Percentiles rank a stretch among this genome's conserved stretches.
phyloP scores from a whole-genome alignment of 2,797 vertebrate genomes.

The Clarias platycephalus region DNA sequence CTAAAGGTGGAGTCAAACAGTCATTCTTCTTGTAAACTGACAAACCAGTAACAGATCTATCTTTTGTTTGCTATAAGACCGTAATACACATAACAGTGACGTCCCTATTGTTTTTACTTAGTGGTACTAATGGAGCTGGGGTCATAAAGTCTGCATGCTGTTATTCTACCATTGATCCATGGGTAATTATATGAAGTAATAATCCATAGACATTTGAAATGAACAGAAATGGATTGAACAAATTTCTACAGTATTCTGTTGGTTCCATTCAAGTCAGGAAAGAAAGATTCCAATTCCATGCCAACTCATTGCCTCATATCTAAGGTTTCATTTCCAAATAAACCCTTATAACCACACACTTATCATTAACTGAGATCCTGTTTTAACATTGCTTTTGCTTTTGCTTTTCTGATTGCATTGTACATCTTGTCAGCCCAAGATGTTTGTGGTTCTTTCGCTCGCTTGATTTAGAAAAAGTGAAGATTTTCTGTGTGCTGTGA shows the following conservation, averaged over 20 bases:
- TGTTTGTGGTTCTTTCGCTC: constrained; percentile 30
- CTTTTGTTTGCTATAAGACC: neutral
- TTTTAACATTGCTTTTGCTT: constrained; percentile 60
- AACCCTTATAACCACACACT: constrained; percentile 55
- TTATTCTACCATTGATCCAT: neutral
- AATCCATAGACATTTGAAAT: neutral
- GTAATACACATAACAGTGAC: neutral
- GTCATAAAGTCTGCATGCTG: neutral
- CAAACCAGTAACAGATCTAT: neutral
- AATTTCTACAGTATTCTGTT: neutral
- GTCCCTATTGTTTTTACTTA: neutral
- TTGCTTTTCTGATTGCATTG: constrained; percentile 51
- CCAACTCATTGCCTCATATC: constrained; percentile 56
- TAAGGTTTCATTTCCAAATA: constrained; percentile 53
- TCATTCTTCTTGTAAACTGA: constrained; percentile 11
- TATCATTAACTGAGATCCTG: constrained; percentile 68
- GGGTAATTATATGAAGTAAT: neutral
- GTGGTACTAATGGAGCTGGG: neutral
- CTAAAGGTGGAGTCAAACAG: constrained; percentile 16
- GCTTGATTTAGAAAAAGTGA: constrained; percentile 11
- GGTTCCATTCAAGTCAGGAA: constrained; percentile 45
- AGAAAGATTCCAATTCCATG: constrained; percentile 53
- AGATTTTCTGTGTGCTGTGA: neutral
- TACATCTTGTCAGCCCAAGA: constrained; percentile 20
- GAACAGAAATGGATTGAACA: neutral